Evolutionary conservation across 2,797 vertebrate species (phyloP).

Genomic region (Karalla daura): DNA sequence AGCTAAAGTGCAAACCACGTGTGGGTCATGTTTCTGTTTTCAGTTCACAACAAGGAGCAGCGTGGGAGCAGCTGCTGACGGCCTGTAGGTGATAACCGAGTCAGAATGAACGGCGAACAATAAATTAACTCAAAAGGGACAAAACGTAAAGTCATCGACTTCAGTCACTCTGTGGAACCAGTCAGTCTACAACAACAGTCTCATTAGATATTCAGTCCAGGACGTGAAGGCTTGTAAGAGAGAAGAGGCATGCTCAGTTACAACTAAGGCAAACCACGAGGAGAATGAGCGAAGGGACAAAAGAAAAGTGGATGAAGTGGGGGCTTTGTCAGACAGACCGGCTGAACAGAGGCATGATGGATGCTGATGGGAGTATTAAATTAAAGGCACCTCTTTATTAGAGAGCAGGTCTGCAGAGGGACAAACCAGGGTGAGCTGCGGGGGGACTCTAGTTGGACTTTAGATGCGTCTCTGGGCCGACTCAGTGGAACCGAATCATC

Average conservation of each 20-base stretch:
- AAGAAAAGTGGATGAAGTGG: slow-evolving; percentile 10
- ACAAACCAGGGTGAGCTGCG: slow-evolving; percentile 39
- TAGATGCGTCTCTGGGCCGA: slow-evolving; percentile 12
- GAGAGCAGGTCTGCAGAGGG: slow-evolving; percentile 54
- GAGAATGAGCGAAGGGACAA: slow-evolving; percentile 16
- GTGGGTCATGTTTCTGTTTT: slow-evolving; percentile 49
- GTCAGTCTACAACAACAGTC: slow-evolving; percentile 53
- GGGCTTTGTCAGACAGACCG: slow-evolving; percentile 18
- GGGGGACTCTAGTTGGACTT: slow-evolving; percentile 31
- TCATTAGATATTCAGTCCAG: slow-evolving; percentile 27
- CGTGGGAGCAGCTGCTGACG: slow-evolving; percentile 49
- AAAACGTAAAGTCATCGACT: slow-evolving; percentile 44
- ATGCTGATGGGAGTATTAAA: slow-evolving; percentile 56
- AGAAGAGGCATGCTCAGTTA: slow-evolving; percentile 38
- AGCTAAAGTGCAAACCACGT: slow-evolving; percentile 70
- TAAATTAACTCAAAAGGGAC: slow-evolving; percentile 32
- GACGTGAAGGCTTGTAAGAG: slow-evolving; percentile 41
- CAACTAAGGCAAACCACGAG: slow-evolving; percentile 56
- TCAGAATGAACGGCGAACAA: slow-evolving; percentile 45
- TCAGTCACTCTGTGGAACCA: slow-evolving; percentile 56
- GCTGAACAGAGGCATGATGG: slow-evolving; percentile 32
- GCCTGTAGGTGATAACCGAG: slow-evolving; percentile 54
- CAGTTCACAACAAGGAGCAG: slow-evolving; percentile 58
- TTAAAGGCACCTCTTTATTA: slow-evolving; percentile 81
- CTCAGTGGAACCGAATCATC: slow-evolving; percentile 2